Base-by-base conservation (phyloP, 2,888 invertebrate genomes). In the Coelinius sp. region DNA sequence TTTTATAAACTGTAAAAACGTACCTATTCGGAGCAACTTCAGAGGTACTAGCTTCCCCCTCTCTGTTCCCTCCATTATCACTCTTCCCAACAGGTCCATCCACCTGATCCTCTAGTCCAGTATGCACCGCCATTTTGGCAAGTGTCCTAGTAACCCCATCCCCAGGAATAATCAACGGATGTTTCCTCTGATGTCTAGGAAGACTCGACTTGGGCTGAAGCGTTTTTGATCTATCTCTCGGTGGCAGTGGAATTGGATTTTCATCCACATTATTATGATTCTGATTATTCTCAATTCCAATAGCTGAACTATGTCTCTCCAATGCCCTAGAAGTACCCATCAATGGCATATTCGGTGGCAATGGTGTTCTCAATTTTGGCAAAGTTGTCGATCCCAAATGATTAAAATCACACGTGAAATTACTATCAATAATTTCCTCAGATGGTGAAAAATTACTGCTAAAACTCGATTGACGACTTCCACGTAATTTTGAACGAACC, bases 221-320 rank as follows among this genome's bases (percentile, higher is more conserved):
- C 0, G 90, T 89, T 83, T 92, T 92, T 24, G 91, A 91, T 22
- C 93, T 89, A 83, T 94, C 94, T 77, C 94, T 90, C 0, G 95
- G 95, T 0, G 95, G 95, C 75, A 96, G 87, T 0, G 95, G 95
- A 75, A 95, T 91, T 0, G 93, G 93, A 88, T 94, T 94, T 44
- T 86, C 87, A 35, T 88, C 87, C 10, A 83, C 79, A 67, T 81
- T 79, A 71, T 81, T 84, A 20, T 74, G 82, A 73, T 78, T 79
- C 63, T 78, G 77, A 76, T 79, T 77, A 59, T 75, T 87, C 81
- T 79, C 86, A 81, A 73, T 84, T 77, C 78, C 87, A 79, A 74
- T 82, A 79, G 77, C 85, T 77, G 69, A 85, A 80, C 69, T 83
- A 81, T 76, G 81, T 68, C 64, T 81, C 78, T 25, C 82, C 79